Evolutionary conservation across 2,113 vertebrate genomes (phyloP).

Genomic region (Camelus dromedarius): DNA sequence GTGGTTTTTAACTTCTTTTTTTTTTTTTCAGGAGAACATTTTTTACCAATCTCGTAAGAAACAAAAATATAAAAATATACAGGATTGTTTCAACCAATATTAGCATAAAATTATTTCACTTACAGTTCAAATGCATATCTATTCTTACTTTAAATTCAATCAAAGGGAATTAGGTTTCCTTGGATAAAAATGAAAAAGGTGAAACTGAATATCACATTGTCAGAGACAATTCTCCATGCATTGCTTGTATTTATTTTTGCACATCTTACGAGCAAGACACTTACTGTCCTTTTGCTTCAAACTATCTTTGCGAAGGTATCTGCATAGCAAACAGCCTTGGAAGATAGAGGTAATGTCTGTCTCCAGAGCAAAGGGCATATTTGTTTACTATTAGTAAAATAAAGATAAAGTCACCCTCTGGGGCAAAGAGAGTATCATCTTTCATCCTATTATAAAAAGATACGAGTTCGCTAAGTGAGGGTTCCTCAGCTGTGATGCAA

Average conservation of each 20-base stretch:
- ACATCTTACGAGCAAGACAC: not conserved
- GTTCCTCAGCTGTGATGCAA: not conserved
- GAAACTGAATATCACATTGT: not conserved
- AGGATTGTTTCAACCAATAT: not conserved
- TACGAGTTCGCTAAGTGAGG: not conserved
- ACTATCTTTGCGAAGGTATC: not conserved
- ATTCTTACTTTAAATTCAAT: slow-evolving; percentile 38
- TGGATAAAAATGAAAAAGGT: slow-evolving; percentile 35
- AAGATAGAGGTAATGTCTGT: not conserved
- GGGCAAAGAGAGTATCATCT: not conserved
- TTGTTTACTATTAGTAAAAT: not conserved
- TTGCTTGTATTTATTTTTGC: not conserved
- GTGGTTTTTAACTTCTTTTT: not conserved
- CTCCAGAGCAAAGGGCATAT: not conserved
- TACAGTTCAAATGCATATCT: not conserved
- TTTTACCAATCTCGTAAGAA: not conserved
- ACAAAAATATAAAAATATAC: slow-evolving; percentile 36
- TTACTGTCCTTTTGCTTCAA: not conserved
- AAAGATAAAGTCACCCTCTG: not conserved
- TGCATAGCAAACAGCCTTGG: not conserved
- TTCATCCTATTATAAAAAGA: not conserved
- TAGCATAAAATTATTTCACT: not conserved
- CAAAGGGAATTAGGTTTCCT: slow-evolving; percentile 2
- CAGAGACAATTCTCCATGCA: not conserved
- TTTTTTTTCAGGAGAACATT: not conserved